phyloP scores from a whole-genome alignment of 2,888 invertebrate genomes.

The Lottia scabra region DNA sequence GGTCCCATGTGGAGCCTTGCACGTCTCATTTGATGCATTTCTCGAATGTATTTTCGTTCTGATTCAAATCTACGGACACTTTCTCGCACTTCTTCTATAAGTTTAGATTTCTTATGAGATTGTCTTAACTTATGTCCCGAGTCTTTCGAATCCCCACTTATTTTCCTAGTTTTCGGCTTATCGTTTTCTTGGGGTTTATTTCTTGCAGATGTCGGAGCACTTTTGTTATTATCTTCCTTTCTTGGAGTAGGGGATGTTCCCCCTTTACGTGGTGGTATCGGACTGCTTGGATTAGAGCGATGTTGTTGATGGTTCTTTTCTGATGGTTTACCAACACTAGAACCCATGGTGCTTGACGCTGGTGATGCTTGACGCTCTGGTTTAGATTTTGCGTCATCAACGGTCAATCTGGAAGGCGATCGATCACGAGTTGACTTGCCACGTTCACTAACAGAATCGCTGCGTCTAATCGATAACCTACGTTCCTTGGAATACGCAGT shows the following conservation, averaged over 20 bases:
- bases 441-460: background rate
- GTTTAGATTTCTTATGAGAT: background rate
- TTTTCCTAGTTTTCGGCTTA: background rate
- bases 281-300: background rate
- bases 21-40: slow-evolving; percentile 49
- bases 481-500: background rate
- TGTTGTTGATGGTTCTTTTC: background rate
- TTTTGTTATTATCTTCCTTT: background rate
- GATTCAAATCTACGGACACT: slow-evolving; percentile 52
- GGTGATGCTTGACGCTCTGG: no score
- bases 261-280: no score
- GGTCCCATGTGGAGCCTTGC: slow-evolving; percentile 55
- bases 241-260: background rate
- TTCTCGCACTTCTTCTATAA: slow-evolving; percentile 32
- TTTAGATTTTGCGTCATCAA: background rate
- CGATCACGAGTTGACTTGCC: background rate
- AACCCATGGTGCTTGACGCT: background rate
- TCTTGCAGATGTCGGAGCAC: background rate
- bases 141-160: background rate
- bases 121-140: background rate
- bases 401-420: background rate
- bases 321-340: background rate
- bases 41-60: slow-evolving; percentile 45
- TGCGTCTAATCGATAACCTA: background rate
- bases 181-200: no score